phyloP scores from a whole-genome alignment of 1,140 invertebrate species.

The Drosophila sproati region DNA sequence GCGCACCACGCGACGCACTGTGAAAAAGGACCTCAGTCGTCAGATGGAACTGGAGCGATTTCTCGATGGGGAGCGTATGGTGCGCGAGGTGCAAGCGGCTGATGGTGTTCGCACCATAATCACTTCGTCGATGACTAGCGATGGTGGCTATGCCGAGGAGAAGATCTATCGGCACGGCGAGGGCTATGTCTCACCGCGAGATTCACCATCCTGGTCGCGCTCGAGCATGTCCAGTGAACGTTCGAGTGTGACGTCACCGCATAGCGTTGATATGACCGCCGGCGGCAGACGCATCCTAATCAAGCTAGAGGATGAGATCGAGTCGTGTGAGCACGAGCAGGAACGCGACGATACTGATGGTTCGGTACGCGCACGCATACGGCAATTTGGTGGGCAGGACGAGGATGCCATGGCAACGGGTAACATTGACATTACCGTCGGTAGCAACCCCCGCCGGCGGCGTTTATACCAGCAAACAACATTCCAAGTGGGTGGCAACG shows the following conservation, averaged over 20 bases:
- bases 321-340: constrained; percentile 50
- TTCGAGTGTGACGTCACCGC: constrained; percentile 71
- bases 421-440: constrained; percentile 84
- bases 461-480: constrained; percentile 79
- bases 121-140: constrained; percentile 78
- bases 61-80: constrained; percentile 68
- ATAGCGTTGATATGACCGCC: constrained; percentile 76
- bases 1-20: constrained; percentile 64
- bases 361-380: constrained; percentile 57
- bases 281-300: constrained; percentile 76
- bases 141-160: constrained; percentile 75
- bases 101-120: constrained; percentile 80
- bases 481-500: constrained; percentile 70
- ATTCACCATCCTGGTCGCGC: constrained; percentile 70
- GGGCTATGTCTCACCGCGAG: constrained; percentile 76
- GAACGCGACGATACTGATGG: constrained; percentile 67
- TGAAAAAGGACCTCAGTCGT: constrained; percentile 50
- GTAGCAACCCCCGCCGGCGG: constrained; percentile 72
- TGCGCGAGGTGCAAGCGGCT: constrained; percentile 67
- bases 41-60: constrained; percentile 65
- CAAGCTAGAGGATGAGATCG: constrained; percentile 71
- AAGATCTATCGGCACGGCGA: constrained; percentile 81
- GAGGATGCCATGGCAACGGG: constrained; percentile 71
- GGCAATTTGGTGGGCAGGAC: constrained; percentile 68
- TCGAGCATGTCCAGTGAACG: constrained; percentile 72